phyloP scores from a whole-genome alignment of 1,140 invertebrate species.

The Macrocentrus cingulum region DNA sequence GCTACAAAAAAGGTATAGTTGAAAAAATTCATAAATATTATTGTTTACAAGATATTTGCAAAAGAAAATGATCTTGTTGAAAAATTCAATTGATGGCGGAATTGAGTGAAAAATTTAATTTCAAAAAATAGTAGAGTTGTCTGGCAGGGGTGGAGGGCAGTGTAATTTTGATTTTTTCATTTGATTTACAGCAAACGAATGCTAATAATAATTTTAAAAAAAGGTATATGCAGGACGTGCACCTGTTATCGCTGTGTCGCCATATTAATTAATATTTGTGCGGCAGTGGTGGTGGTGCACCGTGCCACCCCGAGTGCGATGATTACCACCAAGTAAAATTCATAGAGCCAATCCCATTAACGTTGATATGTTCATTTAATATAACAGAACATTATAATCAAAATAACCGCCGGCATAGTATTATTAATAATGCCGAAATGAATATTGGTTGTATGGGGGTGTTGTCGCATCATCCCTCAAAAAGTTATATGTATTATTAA shows the following conservation, averaged over 20 bases:
- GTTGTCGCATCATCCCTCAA: no score
- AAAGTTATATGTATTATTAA: no score
- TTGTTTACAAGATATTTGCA: no score
- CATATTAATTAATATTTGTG: constrained; percentile 9
- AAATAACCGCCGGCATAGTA: no score
- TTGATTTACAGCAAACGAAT: neutral
- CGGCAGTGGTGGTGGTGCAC: neutral
- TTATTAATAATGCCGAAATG: no score
- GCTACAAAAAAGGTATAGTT: no score
- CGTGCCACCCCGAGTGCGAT: neutral
- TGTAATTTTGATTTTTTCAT: no score
- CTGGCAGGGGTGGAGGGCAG: no score
- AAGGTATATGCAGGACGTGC: neutral
- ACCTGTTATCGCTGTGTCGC: constrained; percentile 14
- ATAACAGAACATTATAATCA: no score
- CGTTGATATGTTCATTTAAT: constrained; percentile 9
- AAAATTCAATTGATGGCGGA: neutral
- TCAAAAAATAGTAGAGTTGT: no score
- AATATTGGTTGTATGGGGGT: no score
- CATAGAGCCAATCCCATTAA: constrained; percentile 16
- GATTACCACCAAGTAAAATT: constrained; percentile 1
- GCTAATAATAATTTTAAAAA: neutral
- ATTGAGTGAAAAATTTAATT: neutral
- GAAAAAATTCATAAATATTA: no score
- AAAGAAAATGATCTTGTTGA: neutral